Evolutionary conservation across 2,113 vertebrate genomes (phyloP).

Genomic region (Stictonetta naevosa): DNA sequence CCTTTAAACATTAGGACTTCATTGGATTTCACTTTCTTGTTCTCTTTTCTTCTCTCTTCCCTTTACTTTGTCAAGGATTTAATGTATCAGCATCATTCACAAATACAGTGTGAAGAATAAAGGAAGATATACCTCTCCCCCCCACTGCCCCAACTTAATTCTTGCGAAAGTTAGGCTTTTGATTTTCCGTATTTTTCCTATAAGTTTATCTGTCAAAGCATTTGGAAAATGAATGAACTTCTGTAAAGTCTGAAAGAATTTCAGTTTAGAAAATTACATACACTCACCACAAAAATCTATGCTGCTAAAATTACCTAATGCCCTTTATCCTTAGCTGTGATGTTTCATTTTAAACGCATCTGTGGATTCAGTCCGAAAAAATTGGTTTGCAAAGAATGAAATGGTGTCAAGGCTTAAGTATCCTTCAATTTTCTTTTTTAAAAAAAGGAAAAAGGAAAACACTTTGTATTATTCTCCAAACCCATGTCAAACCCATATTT

Average conservation of each 20-base stretch:
- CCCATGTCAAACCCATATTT: neutral
- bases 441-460: neutral
- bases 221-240: neutral
- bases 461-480: neutral
- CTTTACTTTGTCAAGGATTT: neutral
- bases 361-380: neutral
- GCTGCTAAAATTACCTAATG: neutral
- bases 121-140: rapidly evolving
- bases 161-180: neutral
- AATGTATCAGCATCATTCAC: neutral
- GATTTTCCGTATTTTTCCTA: neutral
- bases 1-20: neutral
- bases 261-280: neutral
- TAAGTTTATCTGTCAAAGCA: neutral
- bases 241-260: neutral
- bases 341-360: neutral
- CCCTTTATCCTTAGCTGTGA: neutral
- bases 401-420: neutral
- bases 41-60: neutral
- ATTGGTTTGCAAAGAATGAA: neutral
- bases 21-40: neutral
- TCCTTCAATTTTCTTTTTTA: neutral
- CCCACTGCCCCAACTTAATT: rapidly evolving
- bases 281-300: neutral
- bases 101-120: neutral